phyloP scores from a whole-genome alignment of 2,113 vertebrate genomes.

The Mustela nigripes region DNA sequence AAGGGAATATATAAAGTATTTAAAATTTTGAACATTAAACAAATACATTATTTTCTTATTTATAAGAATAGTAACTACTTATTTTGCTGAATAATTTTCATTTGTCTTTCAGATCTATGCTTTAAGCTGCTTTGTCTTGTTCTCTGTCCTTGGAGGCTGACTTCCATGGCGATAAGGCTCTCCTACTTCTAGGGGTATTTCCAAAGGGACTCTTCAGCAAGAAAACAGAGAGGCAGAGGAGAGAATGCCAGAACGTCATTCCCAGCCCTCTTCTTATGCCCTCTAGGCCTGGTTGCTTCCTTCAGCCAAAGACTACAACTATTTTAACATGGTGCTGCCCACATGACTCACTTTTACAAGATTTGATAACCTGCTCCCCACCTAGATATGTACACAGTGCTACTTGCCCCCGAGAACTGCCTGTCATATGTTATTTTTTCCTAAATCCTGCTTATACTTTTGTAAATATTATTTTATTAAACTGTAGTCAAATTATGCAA shows the following conservation, averaged over 20 bases:
- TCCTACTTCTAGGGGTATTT: background rate
- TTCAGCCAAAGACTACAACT: background rate
- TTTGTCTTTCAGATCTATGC: background rate
- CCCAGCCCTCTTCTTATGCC: background rate
- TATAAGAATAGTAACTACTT: background rate
- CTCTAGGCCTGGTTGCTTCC: background rate
- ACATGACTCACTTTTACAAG: background rate
- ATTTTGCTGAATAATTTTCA: background rate
- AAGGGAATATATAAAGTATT: background rate
- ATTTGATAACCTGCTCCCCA: background rate
- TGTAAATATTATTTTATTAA: background rate
- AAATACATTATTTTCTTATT: background rate
- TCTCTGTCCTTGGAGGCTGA: fast-evolving
- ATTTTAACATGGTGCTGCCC: background rate
- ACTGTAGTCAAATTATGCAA: background rate
- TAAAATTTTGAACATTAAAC: background rate
- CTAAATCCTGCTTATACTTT: background rate
- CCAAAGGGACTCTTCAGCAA: background rate
- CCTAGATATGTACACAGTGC: background rate
- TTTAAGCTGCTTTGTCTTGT: background rate
- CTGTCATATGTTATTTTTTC: background rate
- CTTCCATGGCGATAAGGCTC: background rate
- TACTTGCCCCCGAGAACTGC: background rate
- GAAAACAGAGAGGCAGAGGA: background rate
- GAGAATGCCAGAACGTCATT: background rate